These are phyloP conservation scores for Papilio machaon DNA, from an alignment of 1,140 invertebrate species.

Conservation along the genomic window DNA sequence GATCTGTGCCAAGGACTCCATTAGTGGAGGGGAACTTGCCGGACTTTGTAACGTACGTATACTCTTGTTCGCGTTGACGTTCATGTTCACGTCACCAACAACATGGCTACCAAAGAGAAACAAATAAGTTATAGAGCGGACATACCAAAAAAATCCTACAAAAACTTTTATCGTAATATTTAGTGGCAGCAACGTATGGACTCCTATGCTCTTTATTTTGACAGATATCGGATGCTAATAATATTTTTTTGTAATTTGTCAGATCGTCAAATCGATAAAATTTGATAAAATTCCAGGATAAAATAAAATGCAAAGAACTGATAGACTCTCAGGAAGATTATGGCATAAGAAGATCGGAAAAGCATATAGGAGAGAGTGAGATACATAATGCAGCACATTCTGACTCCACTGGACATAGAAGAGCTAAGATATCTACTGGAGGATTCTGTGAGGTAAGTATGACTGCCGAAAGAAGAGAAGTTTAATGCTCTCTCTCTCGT, in stretches of 20 bases:
- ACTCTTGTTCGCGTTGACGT: background rate
- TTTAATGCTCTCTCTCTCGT: no score
- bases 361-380: slow-evolving; percentile 34
- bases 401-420: slow-evolving; percentile 37
- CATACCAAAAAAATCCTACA: no score
- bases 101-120: background rate
- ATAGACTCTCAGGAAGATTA: slow-evolving; percentile 53
- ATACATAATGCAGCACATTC: slow-evolving; percentile 49
- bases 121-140: background rate
- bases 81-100: background rate
- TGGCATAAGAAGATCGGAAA: slow-evolving; percentile 42
- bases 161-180: no score
- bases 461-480: background rate
- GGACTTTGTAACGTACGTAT: slow-evolving; percentile 50
- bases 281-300: slow-evolving; percentile 48
- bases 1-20: slow-evolving; percentile 52
- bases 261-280: background rate
- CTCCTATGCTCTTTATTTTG: no score
- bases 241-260: no score
- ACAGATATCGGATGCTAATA: no score
- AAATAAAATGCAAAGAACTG: slow-evolving; percentile 65
- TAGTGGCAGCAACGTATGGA: no score
- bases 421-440: slow-evolving; percentile 45
- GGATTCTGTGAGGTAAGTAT: slow-evolving; percentile 67
- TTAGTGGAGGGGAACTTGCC: slow-evolving; percentile 42